Evolutionary conservation across 2,888 invertebrate genomes (phyloP).

Genomic region (Sarcophaga subvicina): DNA sequence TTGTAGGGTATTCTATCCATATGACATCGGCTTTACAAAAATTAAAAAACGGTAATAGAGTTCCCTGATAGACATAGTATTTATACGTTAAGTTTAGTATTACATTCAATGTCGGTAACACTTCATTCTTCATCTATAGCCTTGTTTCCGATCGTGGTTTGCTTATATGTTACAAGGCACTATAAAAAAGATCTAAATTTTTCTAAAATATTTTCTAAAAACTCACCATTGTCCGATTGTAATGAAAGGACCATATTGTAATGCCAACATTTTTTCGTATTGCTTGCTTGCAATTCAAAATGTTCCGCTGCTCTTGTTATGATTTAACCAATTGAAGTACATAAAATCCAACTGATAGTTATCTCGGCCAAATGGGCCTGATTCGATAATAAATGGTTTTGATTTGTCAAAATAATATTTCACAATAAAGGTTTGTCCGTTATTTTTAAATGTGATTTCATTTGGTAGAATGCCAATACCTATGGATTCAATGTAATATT

Average conservation of each 20-base stretch:
- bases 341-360: conserved; percentile 3
- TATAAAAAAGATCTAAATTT: background rate
- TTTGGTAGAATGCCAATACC: too few relatives aligned
- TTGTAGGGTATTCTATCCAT: too few relatives aligned
- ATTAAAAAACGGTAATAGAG: too few relatives aligned
- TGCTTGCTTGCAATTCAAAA: background rate
- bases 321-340: conserved; percentile 11
- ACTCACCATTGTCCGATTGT: background rate
- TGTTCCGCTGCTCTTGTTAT: too few relatives aligned
- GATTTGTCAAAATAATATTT: background rate
- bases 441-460: background rate
- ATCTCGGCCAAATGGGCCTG: background rate
- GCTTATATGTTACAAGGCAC: background rate
- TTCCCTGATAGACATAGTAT: too few relatives aligned
- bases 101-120: too few relatives aligned
- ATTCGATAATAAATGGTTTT: too few relatives aligned
- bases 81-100: too few relatives aligned
- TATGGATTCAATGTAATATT: too few relatives aligned
- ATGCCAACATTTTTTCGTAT: conserved; percentile 1
- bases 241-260: background rate
- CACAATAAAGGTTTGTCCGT: background rate
- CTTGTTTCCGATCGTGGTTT: background rate
- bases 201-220: too few relatives aligned
- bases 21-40: too few relatives aligned
- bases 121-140: background rate